Conservation (phyloP, 1,140 invertebrate species). For the Drosophila lowei region DNA sequence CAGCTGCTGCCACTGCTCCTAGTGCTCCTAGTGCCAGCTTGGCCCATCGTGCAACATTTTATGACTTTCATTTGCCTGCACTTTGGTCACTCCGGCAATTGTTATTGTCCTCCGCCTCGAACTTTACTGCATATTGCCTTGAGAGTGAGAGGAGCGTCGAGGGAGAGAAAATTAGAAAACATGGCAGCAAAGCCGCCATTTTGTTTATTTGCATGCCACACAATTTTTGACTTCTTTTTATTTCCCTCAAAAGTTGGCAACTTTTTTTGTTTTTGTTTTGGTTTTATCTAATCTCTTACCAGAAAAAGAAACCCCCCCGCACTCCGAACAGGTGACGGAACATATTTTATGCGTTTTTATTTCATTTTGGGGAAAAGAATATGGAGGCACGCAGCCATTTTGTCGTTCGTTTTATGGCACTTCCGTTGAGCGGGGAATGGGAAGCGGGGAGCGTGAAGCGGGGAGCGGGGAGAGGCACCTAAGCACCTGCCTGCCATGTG, state of each 20-base stretch:
- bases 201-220: constrained; percentile 57
- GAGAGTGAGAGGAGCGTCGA: constrained; percentile 18
- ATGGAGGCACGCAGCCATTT: constrained; percentile 42
- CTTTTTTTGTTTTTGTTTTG: constrained; percentile 26
- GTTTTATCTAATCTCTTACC: constrained; percentile 66
- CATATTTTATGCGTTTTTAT: constrained; percentile 75
- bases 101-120: constrained; percentile 39
- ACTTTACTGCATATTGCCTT: constrained; percentile 67
- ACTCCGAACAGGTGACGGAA: constrained; percentile 44
- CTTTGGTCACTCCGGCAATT: constrained; percentile 48
- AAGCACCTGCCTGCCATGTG: constrained; percentile 35
- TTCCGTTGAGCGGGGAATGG: constrained; percentile 24
- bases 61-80: constrained; percentile 72
- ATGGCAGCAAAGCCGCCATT: constrained; percentile 44
- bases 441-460: not conserved
- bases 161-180: not conserved
- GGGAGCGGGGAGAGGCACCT: not conserved
- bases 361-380: constrained; percentile 44
- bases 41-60: constrained; percentile 53
- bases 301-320: constrained; percentile 25
- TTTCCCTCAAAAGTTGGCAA: constrained; percentile 49
- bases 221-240: constrained; percentile 36
- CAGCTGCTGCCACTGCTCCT: constrained; percentile 27
- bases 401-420: constrained; percentile 67
- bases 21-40: too few species aligned